Conservation (phyloP, 2,797 vertebrate genomes). For the Protonibea diacanthus region DNA sequence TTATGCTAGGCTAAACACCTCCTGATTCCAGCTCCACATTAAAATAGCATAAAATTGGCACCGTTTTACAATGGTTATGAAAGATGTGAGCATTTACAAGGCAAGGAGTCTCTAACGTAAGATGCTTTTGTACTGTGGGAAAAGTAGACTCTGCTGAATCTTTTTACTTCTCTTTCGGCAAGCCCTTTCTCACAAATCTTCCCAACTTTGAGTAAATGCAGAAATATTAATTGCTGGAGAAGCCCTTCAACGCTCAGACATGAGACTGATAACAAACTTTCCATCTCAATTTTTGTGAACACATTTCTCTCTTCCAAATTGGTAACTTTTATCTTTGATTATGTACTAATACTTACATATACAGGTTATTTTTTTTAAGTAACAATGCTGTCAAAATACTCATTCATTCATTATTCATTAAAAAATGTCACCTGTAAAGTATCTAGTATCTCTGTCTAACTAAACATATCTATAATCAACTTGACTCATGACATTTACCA, state of each 20-base stretch:
- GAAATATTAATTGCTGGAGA: not conserved
- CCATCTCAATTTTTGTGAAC: not conserved
- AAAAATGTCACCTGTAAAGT: not conserved
- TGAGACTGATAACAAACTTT: not conserved
- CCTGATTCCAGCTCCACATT: too few relatives aligned
- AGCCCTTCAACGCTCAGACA: too few relatives aligned
- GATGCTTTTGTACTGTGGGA: not conserved
- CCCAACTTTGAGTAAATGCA: not conserved
- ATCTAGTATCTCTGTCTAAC: not conserved
- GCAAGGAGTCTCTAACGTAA: not conserved
- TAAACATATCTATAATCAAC: not conserved
- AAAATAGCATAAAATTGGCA: not conserved
- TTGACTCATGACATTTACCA: conserved; percentile 19
- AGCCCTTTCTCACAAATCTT: not conserved
- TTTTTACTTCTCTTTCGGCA: not conserved
- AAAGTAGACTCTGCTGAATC: not conserved
- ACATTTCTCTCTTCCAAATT: not conserved
- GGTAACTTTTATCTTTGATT: not conserved
- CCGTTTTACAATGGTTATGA: not conserved
- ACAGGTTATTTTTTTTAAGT: not conserved
- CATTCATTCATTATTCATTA: not conserved
- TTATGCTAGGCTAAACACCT: not conserved
- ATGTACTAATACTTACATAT: not conserved
- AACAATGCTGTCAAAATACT: not conserved
- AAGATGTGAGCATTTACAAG: not conserved